Evolutionary conservation across 2,113 vertebrate genomes (phyloP).

Genomic region (Podarcis cretensis): DNA sequence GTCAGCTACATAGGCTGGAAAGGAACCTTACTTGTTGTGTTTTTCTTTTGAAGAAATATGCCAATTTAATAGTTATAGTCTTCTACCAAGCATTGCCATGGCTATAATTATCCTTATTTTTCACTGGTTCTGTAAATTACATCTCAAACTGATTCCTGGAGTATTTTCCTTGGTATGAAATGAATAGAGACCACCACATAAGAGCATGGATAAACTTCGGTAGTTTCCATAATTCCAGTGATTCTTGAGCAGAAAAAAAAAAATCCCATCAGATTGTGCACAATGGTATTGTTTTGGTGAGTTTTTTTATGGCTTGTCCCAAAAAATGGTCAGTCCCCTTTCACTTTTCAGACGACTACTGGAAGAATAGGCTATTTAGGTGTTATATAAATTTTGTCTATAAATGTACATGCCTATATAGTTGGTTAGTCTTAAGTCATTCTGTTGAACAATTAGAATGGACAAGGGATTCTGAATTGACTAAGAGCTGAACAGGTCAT

Average conservation of each 20-base stretch:
- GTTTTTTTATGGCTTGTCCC: neutral
- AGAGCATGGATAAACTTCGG: neutral
- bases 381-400: neutral
- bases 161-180: neutral
- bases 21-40: slow-evolving; percentile 20
- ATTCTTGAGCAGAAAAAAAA: neutral
- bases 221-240: neutral
- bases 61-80: slow-evolving; percentile 13
- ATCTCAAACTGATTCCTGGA: slow-evolving; percentile 20
- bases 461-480: neutral
- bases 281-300: neutral
- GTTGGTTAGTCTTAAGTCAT: neutral
- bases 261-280: too few relatives aligned
- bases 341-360: neutral
- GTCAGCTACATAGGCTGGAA: neutral
- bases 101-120: slow-evolving; percentile 10
- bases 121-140: slow-evolving; percentile 28
- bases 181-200: neutral
- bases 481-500: neutral
- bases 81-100: neutral
- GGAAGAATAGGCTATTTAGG: neutral
- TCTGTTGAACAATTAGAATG: neutral
- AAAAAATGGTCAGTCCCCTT: neutral
- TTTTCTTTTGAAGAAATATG: slow-evolving; percentile 28
- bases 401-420: neutral